Conservation (phyloP, 2,113 vertebrate genomes). For the Psittacara wagleri region DNA sequence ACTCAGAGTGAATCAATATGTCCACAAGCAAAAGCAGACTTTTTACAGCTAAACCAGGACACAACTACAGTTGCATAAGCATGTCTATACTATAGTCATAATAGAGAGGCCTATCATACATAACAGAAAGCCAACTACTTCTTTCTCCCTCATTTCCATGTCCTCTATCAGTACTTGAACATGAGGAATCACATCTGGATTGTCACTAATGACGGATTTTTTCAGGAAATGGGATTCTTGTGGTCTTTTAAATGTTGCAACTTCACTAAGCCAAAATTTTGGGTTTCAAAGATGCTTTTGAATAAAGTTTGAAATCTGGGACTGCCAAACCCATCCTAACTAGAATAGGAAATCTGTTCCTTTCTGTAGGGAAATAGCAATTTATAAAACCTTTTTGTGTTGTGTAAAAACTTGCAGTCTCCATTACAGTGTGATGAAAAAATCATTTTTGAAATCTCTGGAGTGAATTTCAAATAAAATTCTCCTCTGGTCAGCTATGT, state of each 20-base stretch:
- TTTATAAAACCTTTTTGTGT: neutral
- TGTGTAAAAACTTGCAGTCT: neutral
- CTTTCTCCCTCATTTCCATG: neutral
- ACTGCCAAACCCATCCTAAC: neutral
- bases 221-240: neutral
- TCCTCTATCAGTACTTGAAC: neutral
- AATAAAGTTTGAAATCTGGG: neutral
- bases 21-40: constrained; percentile 28
- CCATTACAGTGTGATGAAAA: neutral
- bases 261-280: neutral
- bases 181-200: neutral
- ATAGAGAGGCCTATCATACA: neutral
- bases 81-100: neutral
- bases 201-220: neutral
- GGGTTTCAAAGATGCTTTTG: neutral
- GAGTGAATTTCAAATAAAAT: neutral
- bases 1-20: constrained; percentile 44
- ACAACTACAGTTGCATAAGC: neutral
- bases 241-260: neutral
- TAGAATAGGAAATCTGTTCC: neutral
- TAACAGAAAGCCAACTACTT: neutral
- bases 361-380: neutral
- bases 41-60: constrained; percentile 18
- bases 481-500: neutral
- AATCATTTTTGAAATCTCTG: neutral